Evolutionary conservation across 1,140 invertebrate genomes (phyloP), one percentile per base, ranked within the genome.

Genomic region (Leptopilina clavipes): DNA sequence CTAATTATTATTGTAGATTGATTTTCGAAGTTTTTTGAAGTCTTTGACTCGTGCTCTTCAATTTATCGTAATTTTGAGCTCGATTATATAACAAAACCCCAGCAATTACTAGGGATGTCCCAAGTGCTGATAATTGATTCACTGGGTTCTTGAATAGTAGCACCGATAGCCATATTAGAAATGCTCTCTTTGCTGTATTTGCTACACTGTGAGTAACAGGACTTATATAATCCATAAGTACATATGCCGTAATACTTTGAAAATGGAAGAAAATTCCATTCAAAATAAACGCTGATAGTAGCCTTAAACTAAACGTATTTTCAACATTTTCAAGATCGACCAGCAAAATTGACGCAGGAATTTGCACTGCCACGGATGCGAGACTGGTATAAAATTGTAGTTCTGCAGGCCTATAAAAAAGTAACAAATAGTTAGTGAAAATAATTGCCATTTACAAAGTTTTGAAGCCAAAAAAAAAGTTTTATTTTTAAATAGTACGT

Each of bases 161-260:
- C 71, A 96, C 93, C 48, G 95, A 96, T 59, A 96, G 87, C 95
- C 95, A 96, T 80, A 97, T 97, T 25, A 97, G 90, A 82, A 96
- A 93, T 44, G 96, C 96, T 86, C 96, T 89, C 87, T 97, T 97
- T 18, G 94, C 94, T 76, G 96, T 97, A 89, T 97, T 97, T 10
- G 95, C 95, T 76, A 97, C 96, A 91, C 96, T 96, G 84, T 97
- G 95, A 44, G 96, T 96, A 12, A 97, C 95, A 48, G 96, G 95
- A 89, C 94, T 96, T 85, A 97, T 96, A 84, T 95, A 96, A 84
- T 95, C 94, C 94, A 97, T 96, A 71, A 97, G 92, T 65, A 95
- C 95, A 90, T 96, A 97, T 10, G 95, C 96, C 73, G 95, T 95
- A 82, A 97, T 95, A 88, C 95, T 96, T 93, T 97, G 96, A 85